These are phyloP conservation scores for Tetragonisca angustula DNA, from an alignment of 2,888 invertebrate genomes.

Conservation along the genomic window DNA sequence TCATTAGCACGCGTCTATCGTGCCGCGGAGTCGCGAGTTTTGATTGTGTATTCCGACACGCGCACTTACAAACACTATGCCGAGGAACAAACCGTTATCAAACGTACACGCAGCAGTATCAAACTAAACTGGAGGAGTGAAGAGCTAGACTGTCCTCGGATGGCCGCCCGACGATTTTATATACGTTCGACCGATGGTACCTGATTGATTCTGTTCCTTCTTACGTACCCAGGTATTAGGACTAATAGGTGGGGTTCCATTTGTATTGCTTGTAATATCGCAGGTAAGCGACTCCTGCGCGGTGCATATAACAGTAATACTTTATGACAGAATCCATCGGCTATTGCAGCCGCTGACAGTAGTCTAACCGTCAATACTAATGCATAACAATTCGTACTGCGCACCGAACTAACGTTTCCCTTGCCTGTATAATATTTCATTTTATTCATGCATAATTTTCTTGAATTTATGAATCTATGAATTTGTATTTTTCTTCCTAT, in stretches of 20 bases:
- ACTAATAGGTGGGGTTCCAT: slow-evolving; percentile 24
- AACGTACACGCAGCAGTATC: too few relatives aligned
- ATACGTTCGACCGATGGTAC: slow-evolving; percentile 42
- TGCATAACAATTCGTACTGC: background rate
- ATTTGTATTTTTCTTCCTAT: too few relatives aligned
- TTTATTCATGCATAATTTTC: background rate
- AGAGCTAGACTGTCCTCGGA: background rate
- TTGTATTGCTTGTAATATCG: background rate
- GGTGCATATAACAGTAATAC: background rate
- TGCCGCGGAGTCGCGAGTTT: background rate
- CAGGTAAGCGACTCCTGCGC: background rate
- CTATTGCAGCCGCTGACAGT: background rate
- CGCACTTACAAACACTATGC: too few relatives aligned
- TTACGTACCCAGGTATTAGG: background rate
- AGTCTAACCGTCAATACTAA: background rate
- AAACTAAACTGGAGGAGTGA: too few relatives aligned
- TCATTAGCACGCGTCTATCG: background rate
- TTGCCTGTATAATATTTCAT: background rate
- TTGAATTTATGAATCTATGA: background rate
- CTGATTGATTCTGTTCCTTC: slow-evolving; percentile 52
- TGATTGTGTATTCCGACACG: too few relatives aligned
- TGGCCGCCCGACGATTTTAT: slow-evolving; percentile 52
- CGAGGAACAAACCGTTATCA: too few relatives aligned
- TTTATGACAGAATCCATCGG: background rate
- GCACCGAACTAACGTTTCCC: background rate